These are phyloP conservation scores for Sakesphorus luctuosus DNA, from an alignment of 2,113 vertebrate genomes.

Conservation along the genomic window DNA sequence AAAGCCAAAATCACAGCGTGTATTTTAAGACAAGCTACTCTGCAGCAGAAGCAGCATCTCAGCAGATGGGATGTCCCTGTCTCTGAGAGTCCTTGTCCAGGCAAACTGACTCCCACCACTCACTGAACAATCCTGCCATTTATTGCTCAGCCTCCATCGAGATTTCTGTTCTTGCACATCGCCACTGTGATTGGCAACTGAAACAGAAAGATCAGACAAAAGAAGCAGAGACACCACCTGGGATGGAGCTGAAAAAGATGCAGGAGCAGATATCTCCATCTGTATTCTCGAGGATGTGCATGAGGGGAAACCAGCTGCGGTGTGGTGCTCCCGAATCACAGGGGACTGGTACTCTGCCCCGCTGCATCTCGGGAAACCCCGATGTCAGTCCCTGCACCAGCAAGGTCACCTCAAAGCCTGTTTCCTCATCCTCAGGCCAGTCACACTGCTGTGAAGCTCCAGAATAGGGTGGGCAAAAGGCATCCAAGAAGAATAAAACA, in stretches of 20 bases:
- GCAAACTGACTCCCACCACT: not conserved
- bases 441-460: not conserved
- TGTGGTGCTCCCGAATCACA: not conserved
- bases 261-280: conserved; percentile 35
- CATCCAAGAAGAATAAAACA: not conserved
- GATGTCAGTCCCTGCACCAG: not conserved
- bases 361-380: conserved; percentile 30
- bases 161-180: not conserved
- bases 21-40: conserved; percentile 21
- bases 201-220: conserved; percentile 50
- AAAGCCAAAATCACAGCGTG: not conserved
- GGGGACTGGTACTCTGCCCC: not conserved
- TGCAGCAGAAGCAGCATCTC: not conserved
- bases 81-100: not conserved
- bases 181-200: not conserved
- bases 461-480: not conserved
- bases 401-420: conserved; percentile 40
- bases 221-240: conserved; percentile 41
- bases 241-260: conserved; percentile 40
- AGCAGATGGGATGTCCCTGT: not conserved
- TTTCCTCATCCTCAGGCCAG: not conserved
- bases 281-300: not conserved
- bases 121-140: not conserved
- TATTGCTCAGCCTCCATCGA: not conserved
- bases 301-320: not conserved